Conservation (phyloP, 1,140 invertebrate genomes). For the Bombus confusus region DNA sequence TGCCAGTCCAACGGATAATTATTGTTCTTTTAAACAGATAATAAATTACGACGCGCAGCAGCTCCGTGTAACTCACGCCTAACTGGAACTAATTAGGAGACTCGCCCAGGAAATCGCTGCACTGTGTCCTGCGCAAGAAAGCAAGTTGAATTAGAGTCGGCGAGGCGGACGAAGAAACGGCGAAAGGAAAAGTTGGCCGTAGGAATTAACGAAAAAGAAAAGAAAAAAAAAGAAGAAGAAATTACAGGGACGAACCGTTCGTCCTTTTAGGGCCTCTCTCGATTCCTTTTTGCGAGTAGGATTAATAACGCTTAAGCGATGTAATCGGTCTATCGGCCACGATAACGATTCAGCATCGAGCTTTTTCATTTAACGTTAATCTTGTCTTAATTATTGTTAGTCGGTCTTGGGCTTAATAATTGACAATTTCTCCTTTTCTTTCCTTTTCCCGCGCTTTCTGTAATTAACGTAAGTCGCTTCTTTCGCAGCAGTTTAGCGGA, state of each 20-base stretch:
- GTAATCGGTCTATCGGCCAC: too few relatives aligned
- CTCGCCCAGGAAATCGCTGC: neutral
- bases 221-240: neutral
- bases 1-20: slow-evolving; percentile 7
- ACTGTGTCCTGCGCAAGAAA: neutral
- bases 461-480: neutral
- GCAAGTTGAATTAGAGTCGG: neutral
- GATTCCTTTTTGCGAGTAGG: too few relatives aligned
- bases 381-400: too few relatives aligned
- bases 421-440: neutral
- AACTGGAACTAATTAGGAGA: slow-evolving; percentile 30
- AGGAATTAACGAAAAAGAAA: neutral
- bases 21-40: slow-evolving; percentile 24
- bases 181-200: neutral
- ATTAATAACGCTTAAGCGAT: too few relatives aligned
- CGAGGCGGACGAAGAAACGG: neutral
- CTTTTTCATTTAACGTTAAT: too few relatives aligned
- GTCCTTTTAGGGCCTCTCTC: too few relatives aligned
- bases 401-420: neutral
- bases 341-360: too few relatives aligned
- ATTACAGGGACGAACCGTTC: neutral
- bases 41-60: neutral
- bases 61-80: neutral
- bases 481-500: neutral
- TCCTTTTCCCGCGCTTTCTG: neutral